Evolutionary conservation across 2,113 vertebrate species (phyloP), one percentile per base, ranked within the genome.

Genomic region (Ceyx cyanopectus): DNA sequence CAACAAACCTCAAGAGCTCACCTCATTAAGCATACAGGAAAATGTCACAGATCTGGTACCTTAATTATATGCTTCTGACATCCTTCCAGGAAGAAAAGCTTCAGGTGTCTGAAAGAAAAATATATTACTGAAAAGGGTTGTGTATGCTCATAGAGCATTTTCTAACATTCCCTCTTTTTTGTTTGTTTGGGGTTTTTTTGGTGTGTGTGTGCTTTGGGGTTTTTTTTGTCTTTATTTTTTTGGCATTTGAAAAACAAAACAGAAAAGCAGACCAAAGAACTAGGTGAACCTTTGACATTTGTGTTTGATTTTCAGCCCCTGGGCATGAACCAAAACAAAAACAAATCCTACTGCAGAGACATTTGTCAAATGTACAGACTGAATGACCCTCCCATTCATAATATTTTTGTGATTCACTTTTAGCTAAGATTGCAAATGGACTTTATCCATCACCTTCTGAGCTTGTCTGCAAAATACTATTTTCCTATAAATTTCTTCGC

Each of bases 51-150:
- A 81, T 75, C 78, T 94, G 90, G 69, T 58, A 88, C 93, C 79
- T 79, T 89, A 89, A 91, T 95, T 95, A 74, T 94, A 94, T 94
- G 83, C 88, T 96, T 91, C 90, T 89, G 69, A 63, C 75, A 82
- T 88, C 84, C 40, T 40, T 79, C 23, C 51, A 41, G 65, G 57
- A 90, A 73, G 90, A 89, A 90, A 92, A 72, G 12, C 56, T 68
- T 94, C 86, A 60, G 67, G 67, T 19, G 26, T 62, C 80, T 76
- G 58, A 34, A 89, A 86, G 68, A 50, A 90, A 95, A 91, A 89
- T 56, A 61, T 22, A 74, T 79, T 65, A 43, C 73, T 82, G 87
- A 27, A 67, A 74, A 73, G 40, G 23, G 11, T 63, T 57, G 23
- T 82, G 57, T 5, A 12, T 85, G 69, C 58, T 94, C 67, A 76